Percentiles rank a stretch among this genome's conserved stretches.
phyloP scores from a whole-genome alignment of 2,113 vertebrate genomes.

The Pontoporia blainvillei region DNA sequence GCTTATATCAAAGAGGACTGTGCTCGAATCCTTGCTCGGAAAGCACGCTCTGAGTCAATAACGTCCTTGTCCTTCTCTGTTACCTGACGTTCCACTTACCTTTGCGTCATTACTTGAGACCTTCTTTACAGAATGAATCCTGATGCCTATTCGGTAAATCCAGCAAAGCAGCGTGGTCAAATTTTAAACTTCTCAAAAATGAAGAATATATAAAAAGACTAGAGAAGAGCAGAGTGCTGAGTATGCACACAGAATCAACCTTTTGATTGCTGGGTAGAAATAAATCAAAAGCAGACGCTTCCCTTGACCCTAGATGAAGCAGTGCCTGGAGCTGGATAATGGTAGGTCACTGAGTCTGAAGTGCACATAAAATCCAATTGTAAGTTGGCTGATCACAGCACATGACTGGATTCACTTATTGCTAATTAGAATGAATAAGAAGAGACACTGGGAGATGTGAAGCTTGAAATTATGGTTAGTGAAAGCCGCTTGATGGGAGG shows the following conservation, averaged over 20 bases:
- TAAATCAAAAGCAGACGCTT: constrained; percentile 23
- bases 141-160: not conserved
- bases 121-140: not conserved
- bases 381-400: not conserved
- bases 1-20: not conserved
- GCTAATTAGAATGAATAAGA: constrained; percentile 47
- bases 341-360: not conserved
- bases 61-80: not conserved
- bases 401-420: constrained; percentile 36
- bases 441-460: not conserved
- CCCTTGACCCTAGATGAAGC: not conserved
- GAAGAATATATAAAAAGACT: not conserved
- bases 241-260: not conserved
- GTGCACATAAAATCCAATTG: constrained; percentile 41
- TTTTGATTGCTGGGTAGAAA: not conserved
- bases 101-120: not conserved
- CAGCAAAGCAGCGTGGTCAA: not conserved
- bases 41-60: not conserved
- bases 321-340: not conserved
- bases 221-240: not conserved
- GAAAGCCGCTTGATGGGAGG: not conserved
- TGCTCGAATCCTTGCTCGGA: not conserved
- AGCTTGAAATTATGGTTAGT: not conserved
- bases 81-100: not conserved
- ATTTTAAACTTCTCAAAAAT: not conserved